Percentiles rank a stretch among this genome's conserved stretches.
Conservation (phyloP, 2,888 invertebrate species). For the Pammene fasciana region DNA sequence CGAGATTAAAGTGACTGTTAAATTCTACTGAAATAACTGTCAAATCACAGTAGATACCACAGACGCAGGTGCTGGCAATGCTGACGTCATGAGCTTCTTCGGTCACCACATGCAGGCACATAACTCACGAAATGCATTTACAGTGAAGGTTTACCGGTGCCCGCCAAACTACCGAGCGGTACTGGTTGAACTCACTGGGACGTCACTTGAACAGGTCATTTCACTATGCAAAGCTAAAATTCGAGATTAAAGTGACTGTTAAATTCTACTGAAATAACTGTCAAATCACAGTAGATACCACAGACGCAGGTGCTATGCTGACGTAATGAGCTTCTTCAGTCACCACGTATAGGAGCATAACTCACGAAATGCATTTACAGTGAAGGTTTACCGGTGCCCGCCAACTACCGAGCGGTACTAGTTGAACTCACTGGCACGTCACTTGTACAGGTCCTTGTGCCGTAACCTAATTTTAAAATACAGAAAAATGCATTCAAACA, state of each 20-base stretch:
- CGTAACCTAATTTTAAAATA: no score
- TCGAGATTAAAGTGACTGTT: no score
- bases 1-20: no score
- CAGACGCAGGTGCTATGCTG: slow-evolving; percentile 47
- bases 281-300: no score
- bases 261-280: no score
- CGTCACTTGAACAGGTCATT: background rate
- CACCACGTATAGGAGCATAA: slow-evolving; percentile 68
- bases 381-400: slow-evolving; percentile 49
- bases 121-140: slow-evolving; percentile 76
- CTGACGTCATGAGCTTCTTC: slow-evolving; percentile 55
- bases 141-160: slow-evolving; percentile 50
- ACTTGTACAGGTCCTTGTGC: background rate
- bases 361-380: slow-evolving; percentile 73
- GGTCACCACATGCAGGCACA: slow-evolving; percentile 65
- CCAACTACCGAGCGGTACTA: slow-evolving; percentile 44
- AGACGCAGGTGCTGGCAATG: slow-evolving; percentile 44
- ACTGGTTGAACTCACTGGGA: slow-evolving; percentile 7
- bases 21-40: no score
- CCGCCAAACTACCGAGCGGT: slow-evolving; percentile 47
- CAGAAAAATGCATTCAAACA: no score
- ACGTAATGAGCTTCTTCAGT: slow-evolving; percentile 57
- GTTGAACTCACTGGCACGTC: background rate
- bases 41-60: no score
- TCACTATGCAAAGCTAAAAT: no score